Evolutionary conservation across 1,140 invertebrate species (phyloP).

Genomic region (Antheraea mylitta): DNA sequence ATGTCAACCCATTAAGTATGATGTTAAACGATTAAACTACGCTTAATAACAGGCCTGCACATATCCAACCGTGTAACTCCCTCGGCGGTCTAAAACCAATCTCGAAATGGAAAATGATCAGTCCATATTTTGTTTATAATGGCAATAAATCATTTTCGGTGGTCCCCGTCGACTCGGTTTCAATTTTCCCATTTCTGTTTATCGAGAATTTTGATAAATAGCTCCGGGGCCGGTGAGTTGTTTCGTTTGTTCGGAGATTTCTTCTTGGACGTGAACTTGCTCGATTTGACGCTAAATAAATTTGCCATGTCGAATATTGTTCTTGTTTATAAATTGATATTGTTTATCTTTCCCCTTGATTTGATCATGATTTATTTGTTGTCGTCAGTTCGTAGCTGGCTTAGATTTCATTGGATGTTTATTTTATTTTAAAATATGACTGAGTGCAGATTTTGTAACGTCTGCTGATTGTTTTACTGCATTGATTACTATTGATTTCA

Average conservation of each 20-base stretch:
- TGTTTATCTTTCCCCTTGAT: conserved; percentile 47
- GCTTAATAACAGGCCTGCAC: conserved; percentile 15
- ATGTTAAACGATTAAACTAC: conserved; percentile 4
- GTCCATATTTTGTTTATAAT: conserved; percentile 72
- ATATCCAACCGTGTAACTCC: conserved; percentile 31
- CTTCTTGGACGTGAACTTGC: conserved; percentile 33
- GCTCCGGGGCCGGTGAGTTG: conserved; percentile 46
- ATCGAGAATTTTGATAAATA: conserved; percentile 73
- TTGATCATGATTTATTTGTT: conserved; percentile 55
- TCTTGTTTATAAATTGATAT: conserved; percentile 52
- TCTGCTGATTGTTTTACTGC: no score
- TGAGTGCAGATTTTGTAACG: background rate
- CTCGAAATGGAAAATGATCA: conserved; percentile 70
- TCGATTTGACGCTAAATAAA: conserved; percentile 68
- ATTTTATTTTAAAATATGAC: background rate
- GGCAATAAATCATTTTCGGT: conserved; percentile 68
- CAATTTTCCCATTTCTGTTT: conserved; percentile 75
- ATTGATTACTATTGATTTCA: background rate
- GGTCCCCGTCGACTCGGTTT: conserved; percentile 68
- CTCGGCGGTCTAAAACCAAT: conserved; percentile 52
- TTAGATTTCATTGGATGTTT: conserved; percentile 7
- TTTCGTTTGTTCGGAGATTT: conserved; percentile 47
- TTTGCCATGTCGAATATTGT: conserved; percentile 23
- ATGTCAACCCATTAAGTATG: conserved; percentile 7
- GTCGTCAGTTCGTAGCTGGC: conserved; percentile 25